A percentile compares a stretch with the other conserved stretches of the same genome.
Evolutionary conservation across 1,140 invertebrate genomes (phyloP).

Genomic region (Bathynomus jamesi): DNA sequence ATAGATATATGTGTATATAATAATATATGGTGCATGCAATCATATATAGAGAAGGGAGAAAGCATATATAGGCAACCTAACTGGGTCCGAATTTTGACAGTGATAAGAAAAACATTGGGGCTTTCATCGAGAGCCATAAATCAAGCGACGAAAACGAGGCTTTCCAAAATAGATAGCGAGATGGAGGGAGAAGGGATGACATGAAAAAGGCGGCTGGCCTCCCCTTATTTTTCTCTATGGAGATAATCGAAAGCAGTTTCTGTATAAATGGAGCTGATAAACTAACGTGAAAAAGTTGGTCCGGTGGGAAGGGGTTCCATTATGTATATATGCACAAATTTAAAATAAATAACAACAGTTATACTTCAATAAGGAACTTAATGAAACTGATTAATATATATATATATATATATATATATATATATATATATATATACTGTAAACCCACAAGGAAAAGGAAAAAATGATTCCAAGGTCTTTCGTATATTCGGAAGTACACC

Average conservation of each 20-base stretch:
- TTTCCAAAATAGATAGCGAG: conserved; percentile 34
- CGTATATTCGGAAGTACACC: no score
- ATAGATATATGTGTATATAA: background rate
- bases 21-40: background rate
- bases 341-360: no score
- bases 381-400: no score
- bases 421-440: no score
- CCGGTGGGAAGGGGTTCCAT: background rate
- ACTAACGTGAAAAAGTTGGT: background rate
- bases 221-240: background rate
- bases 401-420: no score
- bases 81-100: background rate
- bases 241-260: background rate
- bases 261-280: background rate
- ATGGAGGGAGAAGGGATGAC: conserved; percentile 2
- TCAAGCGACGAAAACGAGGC: conserved; percentile 38
- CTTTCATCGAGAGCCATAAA: conserved; percentile 35
- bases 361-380: no score
- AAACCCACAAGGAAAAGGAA: no score
- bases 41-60: background rate
- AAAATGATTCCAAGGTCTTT: no score
- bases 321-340: background rate
- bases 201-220: background rate
- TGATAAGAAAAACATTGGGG: conserved; percentile 8
- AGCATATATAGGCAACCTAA: background rate